A percentile compares a stretch with the other conserved stretches of the same genome.
Conservation (phyloP, 2,113 vertebrate genomes). For the Psophia crepitans region DNA sequence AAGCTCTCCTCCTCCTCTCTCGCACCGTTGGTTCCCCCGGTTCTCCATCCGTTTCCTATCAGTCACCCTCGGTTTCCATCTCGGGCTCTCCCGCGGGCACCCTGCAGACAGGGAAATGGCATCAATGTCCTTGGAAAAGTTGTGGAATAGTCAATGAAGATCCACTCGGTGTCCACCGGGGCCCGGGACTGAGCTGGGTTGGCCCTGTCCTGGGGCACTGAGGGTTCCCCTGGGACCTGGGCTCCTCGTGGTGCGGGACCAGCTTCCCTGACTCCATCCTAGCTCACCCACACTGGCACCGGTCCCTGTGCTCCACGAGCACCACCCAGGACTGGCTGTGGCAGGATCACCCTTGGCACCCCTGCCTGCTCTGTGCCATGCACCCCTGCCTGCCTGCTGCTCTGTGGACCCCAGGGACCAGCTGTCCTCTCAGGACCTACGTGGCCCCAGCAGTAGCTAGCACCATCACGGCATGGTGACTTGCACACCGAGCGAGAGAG, state of each 20-base stretch:
- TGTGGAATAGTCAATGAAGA: neutral
- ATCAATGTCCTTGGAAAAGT: neutral
- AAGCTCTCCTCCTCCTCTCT: neutral
- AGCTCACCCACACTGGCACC: fast-evolving
- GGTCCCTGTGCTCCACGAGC: neutral
- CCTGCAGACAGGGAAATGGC: neutral
- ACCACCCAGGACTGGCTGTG: neutral
- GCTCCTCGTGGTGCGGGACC: neutral
- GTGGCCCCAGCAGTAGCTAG: fast-evolving
- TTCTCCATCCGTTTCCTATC: neutral
- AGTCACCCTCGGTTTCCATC: neutral
- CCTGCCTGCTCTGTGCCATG: neutral
- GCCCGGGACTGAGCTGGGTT: neutral
- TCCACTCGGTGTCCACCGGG: fast-evolving
- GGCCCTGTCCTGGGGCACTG: neutral
- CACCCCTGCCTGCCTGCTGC: neutral
- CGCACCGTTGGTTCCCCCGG: fast-evolving
- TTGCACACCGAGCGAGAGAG: neutral
- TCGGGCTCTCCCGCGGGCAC: neutral
- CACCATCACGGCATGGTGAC: fast-evolving
- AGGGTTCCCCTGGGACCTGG: neutral
- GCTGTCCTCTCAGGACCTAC: neutral
- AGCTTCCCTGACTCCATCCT: neutral
- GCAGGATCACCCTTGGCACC: neutral
- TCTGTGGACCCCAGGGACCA: neutral